Conservation (phyloP, 2,113 vertebrate genomes). For the Miniopterus natalensis region DNA sequence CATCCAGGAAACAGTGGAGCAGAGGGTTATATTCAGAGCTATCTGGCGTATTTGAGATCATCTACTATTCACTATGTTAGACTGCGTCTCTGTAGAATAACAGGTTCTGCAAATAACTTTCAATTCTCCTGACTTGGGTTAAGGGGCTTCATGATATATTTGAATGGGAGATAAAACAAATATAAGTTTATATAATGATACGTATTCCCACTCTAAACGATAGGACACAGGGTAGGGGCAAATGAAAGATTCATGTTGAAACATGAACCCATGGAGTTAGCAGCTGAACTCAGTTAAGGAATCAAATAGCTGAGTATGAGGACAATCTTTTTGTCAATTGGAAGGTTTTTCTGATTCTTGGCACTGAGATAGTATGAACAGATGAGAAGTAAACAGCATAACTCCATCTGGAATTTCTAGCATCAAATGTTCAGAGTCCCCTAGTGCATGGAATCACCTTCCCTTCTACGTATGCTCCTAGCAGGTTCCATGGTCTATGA, state of each 20-base stretch:
- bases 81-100: background rate
- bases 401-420: conserved; percentile 39
- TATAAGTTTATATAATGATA: background rate
- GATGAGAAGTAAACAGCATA: conserved; percentile 59
- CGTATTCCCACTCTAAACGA: background rate
- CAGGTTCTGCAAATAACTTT: background rate
- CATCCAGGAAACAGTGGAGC: background rate
- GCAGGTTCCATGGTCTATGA: background rate
- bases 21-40: background rate
- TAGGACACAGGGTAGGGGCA: background rate
- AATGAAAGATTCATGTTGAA: background rate
- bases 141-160: background rate
- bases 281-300: background rate
- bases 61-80: background rate
- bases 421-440: background rate
- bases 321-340: background rate
- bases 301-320: background rate
- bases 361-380: conserved; percentile 20
- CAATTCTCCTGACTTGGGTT: background rate
- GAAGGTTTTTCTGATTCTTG: conserved; percentile 48
- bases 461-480: background rate
- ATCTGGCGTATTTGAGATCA: background rate
- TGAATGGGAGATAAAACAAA: background rate
- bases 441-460: background rate
- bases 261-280: background rate